phyloP scores from a whole-genome alignment of 2,888 invertebrate genomes.

The Hydriomena furcata region DNA sequence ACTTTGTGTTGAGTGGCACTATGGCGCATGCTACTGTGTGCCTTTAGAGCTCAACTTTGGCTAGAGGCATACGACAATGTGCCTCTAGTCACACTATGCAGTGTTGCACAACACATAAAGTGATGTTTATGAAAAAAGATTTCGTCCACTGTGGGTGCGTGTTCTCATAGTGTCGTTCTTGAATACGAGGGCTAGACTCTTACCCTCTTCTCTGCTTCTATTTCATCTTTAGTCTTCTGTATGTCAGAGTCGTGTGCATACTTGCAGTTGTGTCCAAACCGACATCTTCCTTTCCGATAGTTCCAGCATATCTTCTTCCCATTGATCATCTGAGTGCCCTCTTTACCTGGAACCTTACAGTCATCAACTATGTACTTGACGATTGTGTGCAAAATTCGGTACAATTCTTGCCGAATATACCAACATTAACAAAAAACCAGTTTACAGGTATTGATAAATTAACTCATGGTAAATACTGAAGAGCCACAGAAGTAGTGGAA shows the following conservation, averaged over 20 bases:
- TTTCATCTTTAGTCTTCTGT: constrained; percentile 84
- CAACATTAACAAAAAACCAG: constrained; percentile 1
- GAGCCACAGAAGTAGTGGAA: constrained; percentile 47
- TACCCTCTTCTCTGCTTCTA: constrained; percentile 82
- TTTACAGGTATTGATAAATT: neutral
- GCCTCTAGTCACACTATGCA: no score
- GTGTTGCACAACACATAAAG: no score
- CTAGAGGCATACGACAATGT: no score
- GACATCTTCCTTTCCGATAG: constrained; percentile 94
- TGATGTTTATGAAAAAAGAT: no score
- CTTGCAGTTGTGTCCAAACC: constrained; percentile 96
- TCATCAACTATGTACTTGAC: constrained; percentile 83
- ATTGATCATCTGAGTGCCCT: constrained; percentile 90
- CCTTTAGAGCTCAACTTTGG: no score
- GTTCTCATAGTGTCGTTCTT: no score
- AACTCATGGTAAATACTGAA: neutral
- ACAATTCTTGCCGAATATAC: constrained; percentile 18
- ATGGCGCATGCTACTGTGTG: no score
- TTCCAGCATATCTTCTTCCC: constrained; percentile 97
- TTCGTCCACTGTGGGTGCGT: no score
- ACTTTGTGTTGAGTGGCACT: no score
- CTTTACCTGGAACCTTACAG: constrained; percentile 86
- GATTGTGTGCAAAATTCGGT: constrained; percentile 54
- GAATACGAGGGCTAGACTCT: no score
- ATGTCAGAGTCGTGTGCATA: constrained; percentile 96